phyloP scores from a whole-genome alignment of 2,797 vertebrate genomes.

The Ceyx erithaca region DNA sequence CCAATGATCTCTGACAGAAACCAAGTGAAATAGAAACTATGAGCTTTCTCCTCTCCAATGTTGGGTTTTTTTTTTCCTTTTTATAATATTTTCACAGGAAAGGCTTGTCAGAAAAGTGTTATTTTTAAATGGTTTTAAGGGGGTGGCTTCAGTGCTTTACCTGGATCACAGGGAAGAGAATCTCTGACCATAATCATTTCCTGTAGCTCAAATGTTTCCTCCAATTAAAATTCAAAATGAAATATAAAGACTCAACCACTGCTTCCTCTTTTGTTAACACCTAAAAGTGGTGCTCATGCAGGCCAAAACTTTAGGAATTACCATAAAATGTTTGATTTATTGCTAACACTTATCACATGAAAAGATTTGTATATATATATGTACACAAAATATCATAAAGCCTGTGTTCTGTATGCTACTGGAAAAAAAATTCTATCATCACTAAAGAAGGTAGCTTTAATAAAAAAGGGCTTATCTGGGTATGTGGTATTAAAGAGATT shows the following conservation, averaged over 20 bases:
- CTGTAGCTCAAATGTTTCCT: not conserved
- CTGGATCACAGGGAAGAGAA: not conserved
- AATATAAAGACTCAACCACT: not conserved
- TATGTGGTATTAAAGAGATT: slow-evolving; percentile 51
- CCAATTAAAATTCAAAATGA: not conserved
- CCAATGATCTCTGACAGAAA: not conserved
- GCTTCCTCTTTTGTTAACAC: not conserved
- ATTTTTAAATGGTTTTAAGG: not conserved
- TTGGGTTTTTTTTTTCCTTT: not conserved
- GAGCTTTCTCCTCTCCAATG: not conserved
- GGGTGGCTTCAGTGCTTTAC: not conserved
- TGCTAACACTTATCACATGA: slow-evolving; percentile 44
- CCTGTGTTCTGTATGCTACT: not conserved
- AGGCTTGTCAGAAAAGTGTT: not conserved
- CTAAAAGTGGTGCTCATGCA: not conserved
- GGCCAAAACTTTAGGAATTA: not conserved
- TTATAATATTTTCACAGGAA: not conserved
- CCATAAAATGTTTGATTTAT: slow-evolving; percentile 10
- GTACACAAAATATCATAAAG: slow-evolving; percentile 47
- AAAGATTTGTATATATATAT: not conserved
- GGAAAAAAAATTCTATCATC: slow-evolving; percentile 52
- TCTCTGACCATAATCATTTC: not conserved
- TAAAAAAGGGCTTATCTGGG: slow-evolving; percentile 41
- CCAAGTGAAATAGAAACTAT: not conserved
- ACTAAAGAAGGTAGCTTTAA: slow-evolving; percentile 42